phyloP scores from a whole-genome alignment of 2,797 vertebrate species.

The Pipistrellus pygmaeus region DNA sequence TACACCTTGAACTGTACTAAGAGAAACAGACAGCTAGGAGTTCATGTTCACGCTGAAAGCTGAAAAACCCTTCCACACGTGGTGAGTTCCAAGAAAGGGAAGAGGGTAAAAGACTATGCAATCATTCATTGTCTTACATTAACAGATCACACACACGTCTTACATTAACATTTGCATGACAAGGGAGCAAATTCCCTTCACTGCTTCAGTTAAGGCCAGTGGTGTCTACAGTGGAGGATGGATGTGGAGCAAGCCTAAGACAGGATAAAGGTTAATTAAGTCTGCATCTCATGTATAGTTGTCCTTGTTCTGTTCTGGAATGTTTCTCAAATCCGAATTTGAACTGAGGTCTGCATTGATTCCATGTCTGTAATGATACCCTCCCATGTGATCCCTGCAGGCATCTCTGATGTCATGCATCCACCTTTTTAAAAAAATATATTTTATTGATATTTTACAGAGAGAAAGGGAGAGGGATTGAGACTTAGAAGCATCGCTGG shows the following conservation, averaged over 20 bases:
- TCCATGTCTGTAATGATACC: constrained; percentile 99
- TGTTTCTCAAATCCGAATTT: constrained; percentile 93
- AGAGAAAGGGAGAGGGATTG: too few species aligned
- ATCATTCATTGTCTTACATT: constrained; percentile 83
- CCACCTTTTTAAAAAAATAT: constrained; percentile 91
- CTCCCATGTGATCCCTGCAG: constrained; percentile 99
- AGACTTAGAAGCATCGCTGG: too few species aligned
- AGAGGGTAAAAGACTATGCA: constrained; percentile 82
- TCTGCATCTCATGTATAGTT: constrained; percentile 92
- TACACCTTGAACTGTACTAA: constrained; percentile 67
- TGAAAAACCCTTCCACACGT: constrained; percentile 71
- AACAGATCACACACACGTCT: constrained; percentile 83
- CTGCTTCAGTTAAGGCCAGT: constrained; percentile 72
- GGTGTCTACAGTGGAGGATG: constrained; percentile 68
- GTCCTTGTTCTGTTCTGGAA: constrained; percentile 47
- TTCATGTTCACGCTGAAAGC: constrained; percentile 66
- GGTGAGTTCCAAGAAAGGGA: constrained; percentile 67
- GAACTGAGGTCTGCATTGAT: constrained; percentile 97
- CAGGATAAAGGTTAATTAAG: constrained; percentile 83
- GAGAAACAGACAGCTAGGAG: constrained; percentile 54
- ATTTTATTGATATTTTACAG: too few species aligned
- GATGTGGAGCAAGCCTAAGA: constrained; percentile 70
- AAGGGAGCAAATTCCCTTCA: constrained; percentile 74
- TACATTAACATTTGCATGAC: constrained; percentile 81
- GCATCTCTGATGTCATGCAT: constrained; percentile 98